Base-by-base conservation (phyloP, 1,140 invertebrate genomes). In the Zophobas morio region DNA sequence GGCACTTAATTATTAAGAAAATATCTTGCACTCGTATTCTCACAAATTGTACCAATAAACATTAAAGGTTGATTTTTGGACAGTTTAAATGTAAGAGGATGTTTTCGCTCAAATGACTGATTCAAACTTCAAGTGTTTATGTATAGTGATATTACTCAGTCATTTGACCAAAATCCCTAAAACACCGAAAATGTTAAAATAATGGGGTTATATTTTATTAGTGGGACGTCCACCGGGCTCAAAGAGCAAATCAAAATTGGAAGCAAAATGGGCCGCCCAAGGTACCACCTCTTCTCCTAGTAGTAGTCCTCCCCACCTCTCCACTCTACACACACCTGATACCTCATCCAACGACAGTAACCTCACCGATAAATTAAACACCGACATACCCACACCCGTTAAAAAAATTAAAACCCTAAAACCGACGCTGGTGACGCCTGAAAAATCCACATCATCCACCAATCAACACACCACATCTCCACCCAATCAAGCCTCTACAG, bases 221-320 rank as follows among this genome's bases (percentile, higher is more conserved):
- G 85, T 87, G 77, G 88, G 88, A 53, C 83, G 87, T 73, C 88
- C 88, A 5, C 83, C 88, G 0, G 89, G 86, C 57, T 77, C 85
- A 20, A 86, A 86, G 51, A 72, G 84, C 6, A 85, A 87, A 63
- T 78, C 47, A 39, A 83, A 81, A 42, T 81, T 87, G 32, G 85
- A 85, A 77, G 72, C 83, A 1, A 86, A 86, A 79, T 82, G 83
- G 71, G 84, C 84, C n/a, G 75, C 79, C 33, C 88, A 86, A 85
- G 86, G 87, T 74, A 89, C 84, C 84, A 74, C 81, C 51, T 75
- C 79, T 70, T 77, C 73, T 32, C 51, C 77, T 60, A 82, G 77
- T 37, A 80, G 71, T 75, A 81, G 77, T 77, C 78, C 79, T 35
- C 66, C 81, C 36, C 80, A 76, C 36, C 72, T 60, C 42, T 54